Percentiles rank a stretch among this genome's conserved stretches.
These are phyloP conservation scores for Zaprionus nigranus DNA, from an alignment of 1,140 invertebrate species.

Conservation along the genomic window DNA sequence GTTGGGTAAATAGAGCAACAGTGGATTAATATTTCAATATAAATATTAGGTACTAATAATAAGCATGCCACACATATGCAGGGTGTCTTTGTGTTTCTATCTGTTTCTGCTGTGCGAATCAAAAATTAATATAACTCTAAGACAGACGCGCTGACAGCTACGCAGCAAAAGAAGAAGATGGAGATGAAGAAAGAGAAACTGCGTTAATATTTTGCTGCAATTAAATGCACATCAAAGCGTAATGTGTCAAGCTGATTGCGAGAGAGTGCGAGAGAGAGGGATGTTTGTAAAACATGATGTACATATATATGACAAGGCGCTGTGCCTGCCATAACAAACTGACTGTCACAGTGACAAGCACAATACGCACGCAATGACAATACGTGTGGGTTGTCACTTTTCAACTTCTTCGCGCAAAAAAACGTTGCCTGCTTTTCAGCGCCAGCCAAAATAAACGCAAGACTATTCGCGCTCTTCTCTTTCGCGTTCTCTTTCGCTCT, in stretches of 20 bases:
- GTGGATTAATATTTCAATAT: background rate
- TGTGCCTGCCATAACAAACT: conserved; percentile 12
- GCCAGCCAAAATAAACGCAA: conserved; percentile 33
- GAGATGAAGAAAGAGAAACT: conserved; percentile 10
- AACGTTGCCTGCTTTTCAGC: conserved; percentile 50
- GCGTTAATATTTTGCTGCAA: conserved; percentile 58
- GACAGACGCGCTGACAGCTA: conserved; percentile 27
- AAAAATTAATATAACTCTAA: conserved; percentile 11
- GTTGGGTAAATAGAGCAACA: background rate
- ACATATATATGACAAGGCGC: conserved; percentile 49
- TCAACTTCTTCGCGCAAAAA: conserved; percentile 30
- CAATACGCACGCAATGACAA: conserved; percentile 43
- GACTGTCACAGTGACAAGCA: conserved; percentile 34
- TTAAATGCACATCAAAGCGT: conserved; percentile 71
- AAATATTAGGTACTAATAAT: conserved; percentile 15
- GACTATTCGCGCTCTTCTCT: background rate
- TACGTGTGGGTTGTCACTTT: conserved; percentile 23
- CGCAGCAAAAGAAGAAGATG: conserved; percentile 20
- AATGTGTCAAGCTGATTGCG: conserved; percentile 58
- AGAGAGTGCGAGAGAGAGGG: conserved; percentile 37
- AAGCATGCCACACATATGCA: background rate
- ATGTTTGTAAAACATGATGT: conserved; percentile 47
- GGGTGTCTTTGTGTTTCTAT: background rate
- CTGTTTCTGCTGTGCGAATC: too few species aligned
- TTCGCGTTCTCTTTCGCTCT: background rate